These are phyloP conservation scores for Drosophila murphyi DNA, from an alignment of 1,140 invertebrate species.

Conservation along the genomic window DNA sequence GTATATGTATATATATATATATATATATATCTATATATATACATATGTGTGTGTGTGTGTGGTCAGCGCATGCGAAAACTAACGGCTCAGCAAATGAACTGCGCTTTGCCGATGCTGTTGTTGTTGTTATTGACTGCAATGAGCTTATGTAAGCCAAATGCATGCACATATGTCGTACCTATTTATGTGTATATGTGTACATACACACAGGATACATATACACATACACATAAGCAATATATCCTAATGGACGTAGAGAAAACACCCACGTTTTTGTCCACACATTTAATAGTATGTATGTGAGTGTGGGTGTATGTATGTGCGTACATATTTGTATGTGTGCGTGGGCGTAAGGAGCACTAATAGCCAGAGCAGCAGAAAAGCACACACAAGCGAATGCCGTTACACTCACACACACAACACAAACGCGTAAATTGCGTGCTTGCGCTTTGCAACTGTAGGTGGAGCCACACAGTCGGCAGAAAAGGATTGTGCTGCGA, in stretches of 20 bases:
- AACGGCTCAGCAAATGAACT: constrained; percentile 35
- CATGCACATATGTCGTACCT: constrained; percentile 8
- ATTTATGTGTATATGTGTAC: not conserved
- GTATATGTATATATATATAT: constrained; percentile 1
- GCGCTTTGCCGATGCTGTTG: constrained; percentile 16
- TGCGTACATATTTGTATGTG: not conserved
- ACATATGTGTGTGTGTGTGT: not conserved
- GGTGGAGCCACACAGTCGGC: constrained; percentile 5
- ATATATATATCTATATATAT: not conserved
- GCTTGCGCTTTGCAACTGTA: not conserved
- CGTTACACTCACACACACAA: constrained; percentile 1
- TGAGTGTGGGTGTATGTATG: not conserved
- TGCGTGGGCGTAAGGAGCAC: constrained; percentile 34
- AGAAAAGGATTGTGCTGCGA: constrained; percentile 37
- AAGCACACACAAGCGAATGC: constrained; percentile 2
- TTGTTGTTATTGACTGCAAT: constrained; percentile 25
- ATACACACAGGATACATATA: not conserved
- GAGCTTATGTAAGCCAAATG: constrained; percentile 53
- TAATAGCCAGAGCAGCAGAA: constrained; percentile 15
- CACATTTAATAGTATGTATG: not conserved
- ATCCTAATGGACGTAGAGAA: not conserved
- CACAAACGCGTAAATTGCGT: not conserved
- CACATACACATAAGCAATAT: not conserved
- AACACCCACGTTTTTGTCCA: constrained; percentile 16
- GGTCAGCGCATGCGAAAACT: constrained; percentile 55